These are phyloP conservation scores for Poeciliopsis occidentalis DNA, from an alignment of 2,113 vertebrate genomes.

Conservation along the genomic window DNA sequence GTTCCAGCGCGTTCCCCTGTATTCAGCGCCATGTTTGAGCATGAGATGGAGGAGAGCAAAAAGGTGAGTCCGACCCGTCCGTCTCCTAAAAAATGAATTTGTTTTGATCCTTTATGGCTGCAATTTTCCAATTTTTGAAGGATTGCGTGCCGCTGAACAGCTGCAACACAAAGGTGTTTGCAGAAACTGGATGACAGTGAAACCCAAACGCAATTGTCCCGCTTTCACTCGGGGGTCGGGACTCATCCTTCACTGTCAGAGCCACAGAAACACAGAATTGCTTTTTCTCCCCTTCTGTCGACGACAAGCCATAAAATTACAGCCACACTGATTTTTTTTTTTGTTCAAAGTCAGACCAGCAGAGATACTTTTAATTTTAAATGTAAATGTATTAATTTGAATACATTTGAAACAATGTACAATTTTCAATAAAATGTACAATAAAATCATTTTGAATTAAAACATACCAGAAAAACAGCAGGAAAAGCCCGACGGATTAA, in stretches of 20 bases:
- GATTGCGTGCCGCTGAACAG: slow-evolving; percentile 47
- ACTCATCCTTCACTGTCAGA: slow-evolving; percentile 70
- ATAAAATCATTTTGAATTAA: too few relatives aligned
- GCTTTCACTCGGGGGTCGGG: slow-evolving; percentile 41
- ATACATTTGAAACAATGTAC: too few relatives aligned
- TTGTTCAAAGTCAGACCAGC: background rate
- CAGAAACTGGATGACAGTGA: slow-evolving; percentile 54
- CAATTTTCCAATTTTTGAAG: slow-evolving; percentile 32
- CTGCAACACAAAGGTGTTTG: slow-evolving; percentile 42
- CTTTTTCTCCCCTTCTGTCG: slow-evolving; percentile 31
- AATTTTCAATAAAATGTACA: too few relatives aligned
- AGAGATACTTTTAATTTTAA: background rate
- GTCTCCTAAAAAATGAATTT: slow-evolving; percentile 5
- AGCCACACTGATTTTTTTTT: background rate
- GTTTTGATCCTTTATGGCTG: slow-evolving; percentile 26
- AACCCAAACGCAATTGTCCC: slow-evolving; percentile 64
- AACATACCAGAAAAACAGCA: too few relatives aligned
- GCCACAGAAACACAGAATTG: slow-evolving; percentile 51
- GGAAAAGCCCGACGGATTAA: too few relatives aligned
- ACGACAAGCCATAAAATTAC: slow-evolving; percentile 47
- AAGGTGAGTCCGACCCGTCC: slow-evolving; percentile 82
- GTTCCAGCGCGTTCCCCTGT: slow-evolving; percentile 92
- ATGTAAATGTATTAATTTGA: too few relatives aligned
- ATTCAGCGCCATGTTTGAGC: slow-evolving; percentile 99
- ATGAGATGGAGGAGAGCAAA: slow-evolving; percentile 99